Evolutionary conservation across 2,113 vertebrate species (phyloP).

Genomic region (Cyphomyrus discorhynchus): DNA sequence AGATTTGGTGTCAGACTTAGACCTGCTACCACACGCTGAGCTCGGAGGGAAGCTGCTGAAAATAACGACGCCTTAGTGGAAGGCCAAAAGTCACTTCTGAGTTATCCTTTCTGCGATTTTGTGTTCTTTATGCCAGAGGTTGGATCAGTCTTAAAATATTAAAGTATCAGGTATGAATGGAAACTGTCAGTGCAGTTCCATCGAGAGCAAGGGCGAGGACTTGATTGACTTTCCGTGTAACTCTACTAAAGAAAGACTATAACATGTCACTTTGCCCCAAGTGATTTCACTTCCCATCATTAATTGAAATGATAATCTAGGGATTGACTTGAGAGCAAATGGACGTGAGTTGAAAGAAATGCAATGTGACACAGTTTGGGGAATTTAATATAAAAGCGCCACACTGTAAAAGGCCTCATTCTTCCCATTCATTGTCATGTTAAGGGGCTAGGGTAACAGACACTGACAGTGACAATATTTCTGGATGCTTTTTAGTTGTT

Average conservation of each 20-base stretch:
- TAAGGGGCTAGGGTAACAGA: background rate
- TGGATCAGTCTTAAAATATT: conserved; percentile 9
- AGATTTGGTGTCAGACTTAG: background rate
- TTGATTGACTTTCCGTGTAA: background rate
- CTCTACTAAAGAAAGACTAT: background rate
- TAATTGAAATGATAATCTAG: background rate
- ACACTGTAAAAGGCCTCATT: background rate
- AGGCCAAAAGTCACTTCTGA: background rate
- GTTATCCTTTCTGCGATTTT: background rate
- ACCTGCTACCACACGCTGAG: background rate
- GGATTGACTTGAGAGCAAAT: background rate
- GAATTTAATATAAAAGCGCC: background rate
- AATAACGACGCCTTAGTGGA: background rate
- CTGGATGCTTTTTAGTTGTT: background rate
- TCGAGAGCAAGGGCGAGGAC: background rate
- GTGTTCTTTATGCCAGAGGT: background rate
- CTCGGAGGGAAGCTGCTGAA: background rate
- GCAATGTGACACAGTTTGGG: background rate
- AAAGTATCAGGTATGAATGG: background rate
- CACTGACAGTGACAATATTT: background rate
- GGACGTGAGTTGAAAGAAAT: background rate
- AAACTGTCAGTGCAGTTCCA: background rate
- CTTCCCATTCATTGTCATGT: background rate
- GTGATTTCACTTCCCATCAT: background rate
- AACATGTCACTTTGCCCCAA: background rate